Conservation (phyloP, 2,113 vertebrate genomes). For the Galeopterus variegatus region DNA sequence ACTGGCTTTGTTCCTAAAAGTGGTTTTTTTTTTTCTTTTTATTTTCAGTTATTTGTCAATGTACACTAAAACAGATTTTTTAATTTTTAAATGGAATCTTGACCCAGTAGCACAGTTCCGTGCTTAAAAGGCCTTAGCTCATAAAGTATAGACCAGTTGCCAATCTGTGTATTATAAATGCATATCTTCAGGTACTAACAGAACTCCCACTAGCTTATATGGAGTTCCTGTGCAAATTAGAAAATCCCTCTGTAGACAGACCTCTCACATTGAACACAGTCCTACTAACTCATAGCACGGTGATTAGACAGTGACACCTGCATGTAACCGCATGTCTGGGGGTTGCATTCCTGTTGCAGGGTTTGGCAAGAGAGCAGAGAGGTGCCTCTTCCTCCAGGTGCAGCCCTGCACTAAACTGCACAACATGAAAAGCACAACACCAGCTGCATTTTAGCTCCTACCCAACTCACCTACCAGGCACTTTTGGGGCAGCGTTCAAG, state of each 20-base stretch:
- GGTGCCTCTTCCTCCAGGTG: not conserved
- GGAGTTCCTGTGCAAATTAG: not conserved
- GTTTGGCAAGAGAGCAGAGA: not conserved
- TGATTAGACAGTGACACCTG: not conserved
- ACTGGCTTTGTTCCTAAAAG: not conserved
- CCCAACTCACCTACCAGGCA: not conserved
- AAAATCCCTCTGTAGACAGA: not conserved
- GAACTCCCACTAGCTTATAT: not conserved
- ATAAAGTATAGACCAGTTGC: accelerated
- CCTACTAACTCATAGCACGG: not conserved
- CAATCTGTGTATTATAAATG: not conserved
- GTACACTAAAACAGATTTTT: not conserved
- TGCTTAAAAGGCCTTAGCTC: not conserved
- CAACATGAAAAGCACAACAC: too few species aligned
- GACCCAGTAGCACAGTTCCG: not conserved
- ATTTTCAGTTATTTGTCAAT: too few species aligned
- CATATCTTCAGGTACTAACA: not conserved
- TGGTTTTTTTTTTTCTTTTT: too few species aligned
- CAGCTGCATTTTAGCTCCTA: not conserved
- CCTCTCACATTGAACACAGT: not conserved
- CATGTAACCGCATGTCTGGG: not conserved
- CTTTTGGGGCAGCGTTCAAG: not conserved
- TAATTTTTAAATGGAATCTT: not conserved
- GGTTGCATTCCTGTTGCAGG: not conserved
- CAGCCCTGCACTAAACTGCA: not conserved